phyloP scores from a whole-genome alignment of 2,113 vertebrate species.

The Zootoca vivipara region DNA sequence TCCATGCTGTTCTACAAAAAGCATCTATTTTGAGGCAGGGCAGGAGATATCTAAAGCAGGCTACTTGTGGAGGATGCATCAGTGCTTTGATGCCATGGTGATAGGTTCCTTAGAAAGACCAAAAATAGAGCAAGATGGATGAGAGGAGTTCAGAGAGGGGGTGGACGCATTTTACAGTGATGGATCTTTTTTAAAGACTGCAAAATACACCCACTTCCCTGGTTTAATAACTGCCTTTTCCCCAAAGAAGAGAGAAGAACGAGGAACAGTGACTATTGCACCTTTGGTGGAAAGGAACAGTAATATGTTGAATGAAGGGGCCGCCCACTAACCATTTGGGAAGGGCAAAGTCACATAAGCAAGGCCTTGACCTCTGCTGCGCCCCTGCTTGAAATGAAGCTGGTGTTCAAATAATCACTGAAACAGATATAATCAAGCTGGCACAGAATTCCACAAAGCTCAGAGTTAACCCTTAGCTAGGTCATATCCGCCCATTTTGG shows the following conservation, averaged over 20 bases:
- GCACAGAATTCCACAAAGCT: not conserved
- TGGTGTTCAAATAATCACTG: not conserved
- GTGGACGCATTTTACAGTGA: constrained; percentile 10
- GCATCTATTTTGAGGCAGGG: constrained; percentile 45
- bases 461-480: not conserved
- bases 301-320: not conserved
- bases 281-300: not conserved
- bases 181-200: constrained; percentile 32
- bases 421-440: not conserved
- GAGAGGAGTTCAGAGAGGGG: constrained; percentile 22
- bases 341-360: not conserved
- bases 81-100: constrained; percentile 60
- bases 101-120: constrained; percentile 55
- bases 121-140: constrained; percentile 48
- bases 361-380: not conserved
- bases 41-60: constrained; percentile 27
- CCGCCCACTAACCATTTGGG: not conserved
- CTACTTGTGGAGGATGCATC: constrained; percentile 34
- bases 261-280: not conserved
- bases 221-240: constrained; percentile 1
- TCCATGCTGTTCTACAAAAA: constrained; percentile 41
- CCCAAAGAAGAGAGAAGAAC: not conserved
- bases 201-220: constrained; percentile 14
- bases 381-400: not conserved
- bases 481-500: not conserved